These are phyloP conservation scores for Willisornis vidua DNA, from an alignment of 2,113 vertebrate genomes.

Conservation along the genomic window DNA sequence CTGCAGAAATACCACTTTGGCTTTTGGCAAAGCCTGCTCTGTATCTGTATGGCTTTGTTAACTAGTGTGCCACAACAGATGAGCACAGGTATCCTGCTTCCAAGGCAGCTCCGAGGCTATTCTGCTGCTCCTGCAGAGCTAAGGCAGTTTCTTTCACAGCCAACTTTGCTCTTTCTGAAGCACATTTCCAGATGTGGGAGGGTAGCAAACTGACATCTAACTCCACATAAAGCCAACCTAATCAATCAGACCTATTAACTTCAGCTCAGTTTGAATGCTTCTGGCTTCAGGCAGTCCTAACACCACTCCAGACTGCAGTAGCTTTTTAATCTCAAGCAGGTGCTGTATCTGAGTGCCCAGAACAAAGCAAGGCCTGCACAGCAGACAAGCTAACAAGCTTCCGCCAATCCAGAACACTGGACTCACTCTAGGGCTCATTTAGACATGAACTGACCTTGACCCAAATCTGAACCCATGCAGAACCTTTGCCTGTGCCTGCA, in stretches of 20 bases:
- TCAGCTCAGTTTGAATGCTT: neutral
- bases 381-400: neutral
- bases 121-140: neutral
- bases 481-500: neutral
- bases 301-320: neutral
- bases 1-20: neutral
- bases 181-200: neutral
- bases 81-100: neutral
- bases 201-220: neutral
- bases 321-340: neutral
- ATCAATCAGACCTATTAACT: neutral
- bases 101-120: neutral
- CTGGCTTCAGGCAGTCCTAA: neutral
- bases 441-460: neutral
- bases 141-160: neutral
- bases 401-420: neutral
- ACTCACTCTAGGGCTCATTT: neutral
- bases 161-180: neutral
- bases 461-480: neutral
- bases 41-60: neutral
- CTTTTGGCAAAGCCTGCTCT: neutral
- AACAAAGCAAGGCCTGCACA: neutral
- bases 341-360: neutral
- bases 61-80: neutral
- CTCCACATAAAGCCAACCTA: neutral